These are phyloP conservation scores for Whitmania pigra DNA, from an alignment of 1,140 invertebrate species.

Conservation along the genomic window DNA sequence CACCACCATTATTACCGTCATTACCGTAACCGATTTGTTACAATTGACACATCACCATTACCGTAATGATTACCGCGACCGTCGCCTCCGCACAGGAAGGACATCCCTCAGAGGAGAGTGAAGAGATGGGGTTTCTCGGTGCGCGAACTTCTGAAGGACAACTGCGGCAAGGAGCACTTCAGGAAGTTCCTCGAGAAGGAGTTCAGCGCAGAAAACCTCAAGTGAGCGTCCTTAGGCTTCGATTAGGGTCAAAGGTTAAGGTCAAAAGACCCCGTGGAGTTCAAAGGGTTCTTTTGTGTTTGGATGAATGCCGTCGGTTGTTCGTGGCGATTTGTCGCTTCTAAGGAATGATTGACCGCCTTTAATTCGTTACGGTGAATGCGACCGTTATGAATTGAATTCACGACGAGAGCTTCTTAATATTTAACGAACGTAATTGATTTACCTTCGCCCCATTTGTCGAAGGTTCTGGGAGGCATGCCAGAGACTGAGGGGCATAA, in stretches of 20 bases:
- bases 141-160: slow-evolving; percentile 82
- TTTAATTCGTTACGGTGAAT: neutral
- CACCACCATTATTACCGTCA: neutral
- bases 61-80: neutral
- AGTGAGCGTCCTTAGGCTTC: slow-evolving; percentile 35
- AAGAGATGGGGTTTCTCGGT: slow-evolving; percentile 92
- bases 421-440: no score
- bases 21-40: neutral
- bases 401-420: no score
- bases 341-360: neutral
- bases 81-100: slow-evolving; percentile 18
- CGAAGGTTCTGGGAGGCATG: slow-evolving; percentile 89
- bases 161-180: slow-evolving; percentile 87
- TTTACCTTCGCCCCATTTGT: neutral
- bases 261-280: neutral
- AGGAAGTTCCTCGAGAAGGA: slow-evolving; percentile 91
- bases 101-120: slow-evolving; percentile 55
- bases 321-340: neutral
- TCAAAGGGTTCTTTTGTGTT: neutral
- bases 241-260: neutral
- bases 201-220: slow-evolving; percentile 96
- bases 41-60: neutral
- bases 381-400: neutral
- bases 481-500: slow-evolving; percentile 69
- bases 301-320: neutral